A percentile compares a stretch with the other conserved stretches of the same genome.
These are phyloP conservation scores for Lytechinus variegatus DNA, from an alignment of 35 echinoderm and acorn worm species.

Conservation along the genomic window DNA sequence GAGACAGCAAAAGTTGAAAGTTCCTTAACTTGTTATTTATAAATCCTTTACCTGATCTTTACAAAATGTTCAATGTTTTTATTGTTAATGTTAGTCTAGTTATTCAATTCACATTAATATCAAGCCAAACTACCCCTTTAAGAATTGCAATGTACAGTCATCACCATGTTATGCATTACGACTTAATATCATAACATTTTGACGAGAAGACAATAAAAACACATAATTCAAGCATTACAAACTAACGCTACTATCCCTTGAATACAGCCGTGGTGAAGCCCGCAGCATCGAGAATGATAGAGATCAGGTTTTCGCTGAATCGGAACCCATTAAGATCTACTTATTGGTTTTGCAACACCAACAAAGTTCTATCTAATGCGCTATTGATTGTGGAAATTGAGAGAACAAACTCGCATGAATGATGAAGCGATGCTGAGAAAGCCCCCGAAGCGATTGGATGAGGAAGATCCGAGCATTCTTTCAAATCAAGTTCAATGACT, in stretches of 20 bases:
- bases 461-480: neutral
- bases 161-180: too few relatives aligned
- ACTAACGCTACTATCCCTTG: neutral
- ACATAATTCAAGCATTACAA: neutral
- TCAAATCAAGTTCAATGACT: neutral
- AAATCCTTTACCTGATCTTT: too few relatives aligned
- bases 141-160: too few relatives aligned
- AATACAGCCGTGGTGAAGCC: neutral
- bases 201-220: neutral
- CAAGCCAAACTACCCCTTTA: too few relatives aligned
- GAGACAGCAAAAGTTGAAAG: too few relatives aligned
- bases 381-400: neutral
- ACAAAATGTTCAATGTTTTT: too few relatives aligned
- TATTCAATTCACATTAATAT: too few relatives aligned
- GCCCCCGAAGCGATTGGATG: neutral
- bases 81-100: too few relatives aligned
- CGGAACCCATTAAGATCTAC: neutral
- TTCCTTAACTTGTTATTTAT: too few relatives aligned
- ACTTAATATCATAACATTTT: neutral
- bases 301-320: neutral
- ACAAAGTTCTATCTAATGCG: neutral
- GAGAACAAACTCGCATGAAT: constrained; percentile 2
- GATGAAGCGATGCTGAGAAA: neutral
- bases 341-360: constrained; percentile 11
- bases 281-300: neutral